Evolutionary conservation across 2,797 vertebrate species (phyloP).

Genomic region (Phyllotis vaccarum): DNA sequence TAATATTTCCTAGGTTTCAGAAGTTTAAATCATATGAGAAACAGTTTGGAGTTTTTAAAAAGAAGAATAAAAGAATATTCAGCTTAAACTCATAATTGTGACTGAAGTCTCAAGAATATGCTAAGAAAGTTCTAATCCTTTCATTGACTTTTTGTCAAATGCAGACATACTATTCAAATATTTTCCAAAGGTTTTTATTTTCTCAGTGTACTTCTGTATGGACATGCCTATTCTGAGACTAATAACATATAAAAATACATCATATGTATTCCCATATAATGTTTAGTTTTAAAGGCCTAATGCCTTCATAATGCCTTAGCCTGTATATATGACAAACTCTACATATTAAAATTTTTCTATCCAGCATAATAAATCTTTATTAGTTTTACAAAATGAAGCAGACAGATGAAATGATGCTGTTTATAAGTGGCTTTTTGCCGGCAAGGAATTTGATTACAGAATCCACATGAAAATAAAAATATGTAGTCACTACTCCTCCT

Average conservation of each 20-base stretch:
- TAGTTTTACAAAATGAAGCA: not conserved
- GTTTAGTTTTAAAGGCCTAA: not conserved
- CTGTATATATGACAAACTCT: too few relatives aligned
- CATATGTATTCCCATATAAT: not conserved
- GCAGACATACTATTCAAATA: not conserved
- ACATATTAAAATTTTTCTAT: not conserved
- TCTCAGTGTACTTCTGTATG: not conserved
- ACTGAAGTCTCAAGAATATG: not conserved
- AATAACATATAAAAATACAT: not conserved
- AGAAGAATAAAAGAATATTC: not conserved
- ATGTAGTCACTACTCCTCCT: not conserved
- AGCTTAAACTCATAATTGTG: not conserved
- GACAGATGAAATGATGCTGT: not conserved
- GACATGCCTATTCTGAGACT: not conserved
- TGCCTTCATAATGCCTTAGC: not conserved
- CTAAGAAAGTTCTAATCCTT: not conserved
- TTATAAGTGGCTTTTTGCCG: not conserved
- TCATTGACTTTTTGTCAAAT: not conserved
- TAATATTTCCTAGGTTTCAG: not conserved
- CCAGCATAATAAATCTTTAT: not conserved
- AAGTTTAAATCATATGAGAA: not conserved
- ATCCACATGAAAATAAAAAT: not conserved
- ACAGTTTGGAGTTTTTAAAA: not conserved
- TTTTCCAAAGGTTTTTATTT: not conserved
- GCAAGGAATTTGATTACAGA: not conserved